phyloP scores from a whole-genome alignment of 2,113 vertebrate genomes.

The Bujurquina vittata region DNA sequence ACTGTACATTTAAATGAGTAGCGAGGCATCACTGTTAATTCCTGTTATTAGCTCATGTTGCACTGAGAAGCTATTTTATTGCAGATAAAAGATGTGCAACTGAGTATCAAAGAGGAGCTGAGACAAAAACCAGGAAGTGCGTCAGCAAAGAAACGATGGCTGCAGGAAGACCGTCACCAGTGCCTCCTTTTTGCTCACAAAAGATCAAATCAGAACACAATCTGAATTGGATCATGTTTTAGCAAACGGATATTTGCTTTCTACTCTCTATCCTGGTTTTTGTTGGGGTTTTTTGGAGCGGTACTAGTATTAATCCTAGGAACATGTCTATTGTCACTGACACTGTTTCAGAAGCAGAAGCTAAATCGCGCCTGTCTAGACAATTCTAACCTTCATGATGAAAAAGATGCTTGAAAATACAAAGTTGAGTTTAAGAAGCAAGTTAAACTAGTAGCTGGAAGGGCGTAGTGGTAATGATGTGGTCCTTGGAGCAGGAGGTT shows the following conservation, averaged over 20 bases:
- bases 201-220: not conserved
- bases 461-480: too few species aligned
- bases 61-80: not conserved
- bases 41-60: not conserved
- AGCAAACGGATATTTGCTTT: not conserved
- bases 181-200: not conserved
- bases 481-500: too few species aligned
- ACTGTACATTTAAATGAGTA: not conserved
- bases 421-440: too few species aligned
- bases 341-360: not conserved
- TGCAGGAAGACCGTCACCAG: not conserved
- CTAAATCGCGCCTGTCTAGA: not conserved
- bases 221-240: not conserved
- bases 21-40: not conserved
- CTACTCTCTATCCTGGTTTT: not conserved
- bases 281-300: too few species aligned
- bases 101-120: not conserved
- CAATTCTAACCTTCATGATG: not conserved
- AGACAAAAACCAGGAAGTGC: not conserved
- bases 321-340: not conserved
- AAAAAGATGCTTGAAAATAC: not conserved
- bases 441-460: too few species aligned
- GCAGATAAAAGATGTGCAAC: not conserved
- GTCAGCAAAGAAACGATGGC: not conserved
- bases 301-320: not conserved